Evolutionary conservation across 2,888 invertebrate genomes (phyloP).

Genomic region (Apotomis capreana): DNA sequence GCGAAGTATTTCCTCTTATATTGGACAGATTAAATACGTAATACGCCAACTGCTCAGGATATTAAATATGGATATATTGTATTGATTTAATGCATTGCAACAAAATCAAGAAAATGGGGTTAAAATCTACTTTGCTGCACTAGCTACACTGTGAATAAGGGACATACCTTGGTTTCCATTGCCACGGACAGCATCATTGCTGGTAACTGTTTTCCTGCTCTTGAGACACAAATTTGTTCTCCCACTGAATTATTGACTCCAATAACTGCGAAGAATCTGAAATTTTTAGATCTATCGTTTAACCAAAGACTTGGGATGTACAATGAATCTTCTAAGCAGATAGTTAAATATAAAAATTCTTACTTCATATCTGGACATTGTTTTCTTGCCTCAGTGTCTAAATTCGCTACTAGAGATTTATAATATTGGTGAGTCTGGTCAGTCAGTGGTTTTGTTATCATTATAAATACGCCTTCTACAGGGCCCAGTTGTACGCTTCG

Average conservation of each 20-base stretch:
- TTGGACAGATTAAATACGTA: no score
- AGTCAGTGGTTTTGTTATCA: slow-evolving; percentile 23
- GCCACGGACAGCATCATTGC: slow-evolving; percentile 23
- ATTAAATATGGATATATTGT: no score
- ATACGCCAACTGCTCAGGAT: no score
- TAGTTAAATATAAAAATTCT: slow-evolving; percentile 2
- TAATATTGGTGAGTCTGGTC: slow-evolving; percentile 16
- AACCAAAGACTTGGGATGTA: no score
- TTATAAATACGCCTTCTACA: slow-evolving; percentile 45
- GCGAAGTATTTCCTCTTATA: no score
- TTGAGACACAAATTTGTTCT: slow-evolving; percentile 19
- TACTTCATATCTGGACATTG: slow-evolving; percentile 46
- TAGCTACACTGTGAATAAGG: no score
- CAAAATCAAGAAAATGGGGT: no score
- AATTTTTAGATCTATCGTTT: not conserved
- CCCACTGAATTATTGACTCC: slow-evolving; percentile 20
- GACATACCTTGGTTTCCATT: slow-evolving; percentile 4
- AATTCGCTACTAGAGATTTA: slow-evolving; percentile 38
- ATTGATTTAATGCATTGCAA: no score
- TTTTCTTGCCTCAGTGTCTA: slow-evolving; percentile 46
- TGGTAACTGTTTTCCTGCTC: slow-evolving; percentile 22
- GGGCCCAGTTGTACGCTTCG: slow-evolving; percentile 27
- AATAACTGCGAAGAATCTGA: slow-evolving; percentile 30
- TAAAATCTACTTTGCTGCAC: no score
- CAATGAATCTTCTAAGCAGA: no score